These are phyloP conservation scores for Pectinophora gossypiella DNA, from an alignment of 1,140 invertebrate genomes.

Conservation along the genomic window DNA sequence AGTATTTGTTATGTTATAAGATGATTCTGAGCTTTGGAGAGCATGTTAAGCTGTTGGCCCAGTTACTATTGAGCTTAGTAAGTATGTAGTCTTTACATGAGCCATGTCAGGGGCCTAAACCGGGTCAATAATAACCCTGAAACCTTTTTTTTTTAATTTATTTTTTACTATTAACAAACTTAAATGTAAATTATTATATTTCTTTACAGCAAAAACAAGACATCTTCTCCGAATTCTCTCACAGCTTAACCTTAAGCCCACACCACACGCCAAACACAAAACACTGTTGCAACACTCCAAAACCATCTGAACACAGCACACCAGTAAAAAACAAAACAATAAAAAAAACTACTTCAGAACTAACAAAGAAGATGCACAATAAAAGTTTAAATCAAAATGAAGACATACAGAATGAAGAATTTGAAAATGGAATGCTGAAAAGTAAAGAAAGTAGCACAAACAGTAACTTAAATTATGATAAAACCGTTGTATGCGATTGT, in stretches of 20 bases:
- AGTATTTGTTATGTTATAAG: no score
- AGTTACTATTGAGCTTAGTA: no score
- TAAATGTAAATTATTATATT: neutral
- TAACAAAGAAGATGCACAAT: neutral
- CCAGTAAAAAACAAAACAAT: slow-evolving; percentile 11
- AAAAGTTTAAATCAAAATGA: neutral
- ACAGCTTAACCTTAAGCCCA: slow-evolving; percentile 28
- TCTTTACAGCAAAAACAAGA: slow-evolving; percentile 55
- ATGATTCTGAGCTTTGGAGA: no score
- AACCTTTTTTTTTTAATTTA: no score
- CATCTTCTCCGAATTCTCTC: slow-evolving; percentile 45
- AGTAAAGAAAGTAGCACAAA: slow-evolving; percentile 6
- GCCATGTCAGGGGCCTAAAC: no score
- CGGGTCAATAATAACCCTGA: no score
- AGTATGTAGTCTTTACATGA: no score
- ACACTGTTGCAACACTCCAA: slow-evolving; percentile 31
- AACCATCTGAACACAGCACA: slow-evolving; percentile 14
- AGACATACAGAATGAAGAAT: neutral
- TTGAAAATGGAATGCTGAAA: slow-evolving; percentile 15
- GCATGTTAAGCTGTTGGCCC: no score
- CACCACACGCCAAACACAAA: slow-evolving; percentile 18
- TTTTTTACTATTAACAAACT: slow-evolving; percentile 1
- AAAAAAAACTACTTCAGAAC: slow-evolving; percentile 7
- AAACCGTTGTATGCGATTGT: slow-evolving; percentile 29
- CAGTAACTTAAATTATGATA: neutral